phyloP scores from a whole-genome alignment of 2,797 vertebrate species.

The Falco columbarius region DNA sequence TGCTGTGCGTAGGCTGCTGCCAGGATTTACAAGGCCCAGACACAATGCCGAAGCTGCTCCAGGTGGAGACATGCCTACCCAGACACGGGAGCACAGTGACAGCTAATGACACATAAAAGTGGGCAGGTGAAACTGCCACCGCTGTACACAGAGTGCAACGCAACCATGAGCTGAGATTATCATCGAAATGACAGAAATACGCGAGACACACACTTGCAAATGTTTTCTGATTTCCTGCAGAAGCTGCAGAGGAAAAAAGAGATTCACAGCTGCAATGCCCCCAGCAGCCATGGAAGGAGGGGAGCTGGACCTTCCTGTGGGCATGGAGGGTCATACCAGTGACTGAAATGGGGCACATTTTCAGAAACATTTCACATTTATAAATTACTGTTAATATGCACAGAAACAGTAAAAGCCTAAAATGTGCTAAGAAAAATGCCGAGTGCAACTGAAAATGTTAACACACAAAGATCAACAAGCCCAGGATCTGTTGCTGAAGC shows the following conservation, averaged over 20 bases:
- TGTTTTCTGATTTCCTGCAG: fast-evolving
- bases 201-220: fast-evolving
- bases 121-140: not conserved
- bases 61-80: not conserved
- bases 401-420: not conserved
- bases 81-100: not conserved
- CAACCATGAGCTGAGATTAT: not conserved
- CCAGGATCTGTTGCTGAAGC: not conserved
- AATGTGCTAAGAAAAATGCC: not conserved
- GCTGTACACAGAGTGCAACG: fast-evolving
- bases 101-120: constrained; percentile 2
- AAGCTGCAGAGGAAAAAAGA: not conserved
- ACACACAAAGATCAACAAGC: not conserved
- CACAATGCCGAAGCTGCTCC: not conserved
- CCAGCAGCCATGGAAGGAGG: not conserved
- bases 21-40: constrained; percentile 39
- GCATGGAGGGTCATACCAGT: not conserved
- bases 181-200: not conserved
- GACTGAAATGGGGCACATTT: not conserved
- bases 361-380: not conserved
- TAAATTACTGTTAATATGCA: not conserved
- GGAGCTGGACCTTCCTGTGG: not conserved
- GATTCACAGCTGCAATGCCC: not conserved
- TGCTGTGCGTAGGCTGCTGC: fast-evolving
- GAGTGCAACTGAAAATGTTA: not conserved